These are phyloP conservation scores for Epinephelus lanceolatus DNA, from an alignment of 2,113 vertebrate species.

Conservation along the genomic window DNA sequence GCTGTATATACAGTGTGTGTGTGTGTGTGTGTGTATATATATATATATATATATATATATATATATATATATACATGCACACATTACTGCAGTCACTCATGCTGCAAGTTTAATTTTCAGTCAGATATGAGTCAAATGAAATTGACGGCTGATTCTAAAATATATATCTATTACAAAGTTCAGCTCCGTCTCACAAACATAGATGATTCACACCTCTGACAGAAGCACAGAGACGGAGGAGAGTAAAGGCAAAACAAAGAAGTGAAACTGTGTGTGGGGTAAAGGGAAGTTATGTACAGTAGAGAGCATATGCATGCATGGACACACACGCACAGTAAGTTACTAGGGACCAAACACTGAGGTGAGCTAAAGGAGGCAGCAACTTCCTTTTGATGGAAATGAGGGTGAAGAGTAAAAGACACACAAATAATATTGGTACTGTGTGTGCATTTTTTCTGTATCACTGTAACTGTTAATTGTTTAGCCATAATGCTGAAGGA, in stretches of 20 bases:
- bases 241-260: slow-evolving; percentile 72
- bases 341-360: slow-evolving; percentile 40
- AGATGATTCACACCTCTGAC: slow-evolving; percentile 44
- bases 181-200: not conserved
- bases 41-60: no score
- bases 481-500: no score
- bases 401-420: slow-evolving; percentile 49
- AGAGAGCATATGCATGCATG: not conserved
- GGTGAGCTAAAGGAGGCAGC: slow-evolving; percentile 49
- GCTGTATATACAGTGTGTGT: slow-evolving; percentile 2
- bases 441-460: not conserved
- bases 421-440: not conserved
- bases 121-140: slow-evolving; percentile 10
- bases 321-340: slow-evolving; percentile 10
- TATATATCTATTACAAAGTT: not conserved
- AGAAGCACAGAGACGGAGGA: slow-evolving; percentile 76
- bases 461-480: no score
- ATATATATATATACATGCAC: not conserved
- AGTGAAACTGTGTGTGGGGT: slow-evolving; percentile 73
- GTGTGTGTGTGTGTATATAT: no score
- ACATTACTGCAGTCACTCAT: not conserved
- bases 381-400: slow-evolving; percentile 51
- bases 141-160: not conserved
- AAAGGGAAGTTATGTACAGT: slow-evolving; percentile 31
- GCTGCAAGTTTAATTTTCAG: slow-evolving; percentile 22